Base-by-base conservation (phyloP, 92 coral and sea anemone genomes). In the Zoanthus sociatus region DNA sequence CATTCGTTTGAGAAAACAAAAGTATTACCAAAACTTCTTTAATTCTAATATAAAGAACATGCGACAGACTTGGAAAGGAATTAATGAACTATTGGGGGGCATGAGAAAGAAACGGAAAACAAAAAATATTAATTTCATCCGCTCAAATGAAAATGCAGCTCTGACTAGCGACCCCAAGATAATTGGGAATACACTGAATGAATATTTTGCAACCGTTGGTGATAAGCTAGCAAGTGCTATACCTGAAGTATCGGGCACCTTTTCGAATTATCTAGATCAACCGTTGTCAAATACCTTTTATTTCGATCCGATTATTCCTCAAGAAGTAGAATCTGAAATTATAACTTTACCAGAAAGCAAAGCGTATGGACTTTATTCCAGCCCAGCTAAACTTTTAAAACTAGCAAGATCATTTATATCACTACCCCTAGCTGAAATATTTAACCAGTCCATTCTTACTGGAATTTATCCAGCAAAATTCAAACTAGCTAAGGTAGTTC, bases 11-110 rank as follows among this genome's bases (percentile, higher is more conserved):
- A 88, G 89, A 73, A 91, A 90, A 82, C 76, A 58, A 51, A 53
- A 73, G 3, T 88, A 91, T 55, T 75, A 82, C 53, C 71, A 88
- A 77, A 15, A n/a, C 56, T 82, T 73, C 76, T 91, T 88, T 81
- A 79, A 89, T 48, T 45, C 12, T 21, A 89, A 91, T 21, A 89
- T 83, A 42, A 9, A 31, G 17, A 89, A 92, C 76, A 78, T 67
- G 50, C 78, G 83, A 5, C 74, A 89, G 30, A 92, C 92, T 46
- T 92, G 94, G 94, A 70, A 68, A 84, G 94, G 83, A 16, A 92
- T 92, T 78, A 89, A 92, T 73, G 60, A 86, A 7, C 53, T 89
- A 78, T 37, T 92, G 47, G 76, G 89, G 10, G n/a, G 47, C 81
- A 47, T 37, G 55, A 83, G 63, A 50, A 88, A 75, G 54, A 50